Evolutionary conservation across 2,888 invertebrate species (phyloP).

Genomic region (Colostygia pectinataria): DNA sequence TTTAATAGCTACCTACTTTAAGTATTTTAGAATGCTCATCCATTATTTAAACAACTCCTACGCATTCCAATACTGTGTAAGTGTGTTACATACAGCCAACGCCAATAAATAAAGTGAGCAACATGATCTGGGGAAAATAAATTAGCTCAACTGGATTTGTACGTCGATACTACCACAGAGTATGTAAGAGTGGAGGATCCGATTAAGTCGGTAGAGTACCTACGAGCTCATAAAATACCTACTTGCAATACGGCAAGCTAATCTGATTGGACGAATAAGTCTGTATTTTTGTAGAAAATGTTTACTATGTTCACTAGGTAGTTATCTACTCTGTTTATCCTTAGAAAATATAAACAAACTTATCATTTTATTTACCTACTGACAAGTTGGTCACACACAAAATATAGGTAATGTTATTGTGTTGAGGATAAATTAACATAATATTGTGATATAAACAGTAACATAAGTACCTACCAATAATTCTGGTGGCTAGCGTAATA

Average conservation of each 20-base stretch:
- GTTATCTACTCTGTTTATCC: too few relatives aligned
- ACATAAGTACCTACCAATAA: too few relatives aligned
- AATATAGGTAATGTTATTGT: too few relatives aligned
- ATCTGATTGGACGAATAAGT: neutral
- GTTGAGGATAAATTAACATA: too few relatives aligned
- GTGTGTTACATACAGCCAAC: slow-evolving; percentile 3
- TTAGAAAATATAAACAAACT: too few relatives aligned
- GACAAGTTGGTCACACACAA: too few relatives aligned
- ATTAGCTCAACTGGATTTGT: slow-evolving; percentile 17
- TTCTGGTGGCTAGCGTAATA: too few relatives aligned
- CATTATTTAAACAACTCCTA: slow-evolving; percentile 4
- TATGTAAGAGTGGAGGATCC: neutral
- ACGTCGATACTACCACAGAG: slow-evolving; percentile 9
- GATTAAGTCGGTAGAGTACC: slow-evolving; percentile 8
- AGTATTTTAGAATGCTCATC: neutral
- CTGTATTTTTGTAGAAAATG: too few relatives aligned
- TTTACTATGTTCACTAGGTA: too few relatives aligned
- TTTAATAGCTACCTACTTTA: too few relatives aligned
- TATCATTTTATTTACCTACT: too few relatives aligned
- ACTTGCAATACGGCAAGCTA: neutral
- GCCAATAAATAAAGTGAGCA: slow-evolving; percentile 18
- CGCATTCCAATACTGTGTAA: slow-evolving; percentile 6
- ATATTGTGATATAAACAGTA: too few relatives aligned
- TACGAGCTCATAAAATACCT: slow-evolving; percentile 4
- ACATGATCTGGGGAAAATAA: slow-evolving; percentile 19